phyloP scores from a whole-genome alignment of 2,888 invertebrate genomes.

The Teinopalpus imperialis region DNA sequence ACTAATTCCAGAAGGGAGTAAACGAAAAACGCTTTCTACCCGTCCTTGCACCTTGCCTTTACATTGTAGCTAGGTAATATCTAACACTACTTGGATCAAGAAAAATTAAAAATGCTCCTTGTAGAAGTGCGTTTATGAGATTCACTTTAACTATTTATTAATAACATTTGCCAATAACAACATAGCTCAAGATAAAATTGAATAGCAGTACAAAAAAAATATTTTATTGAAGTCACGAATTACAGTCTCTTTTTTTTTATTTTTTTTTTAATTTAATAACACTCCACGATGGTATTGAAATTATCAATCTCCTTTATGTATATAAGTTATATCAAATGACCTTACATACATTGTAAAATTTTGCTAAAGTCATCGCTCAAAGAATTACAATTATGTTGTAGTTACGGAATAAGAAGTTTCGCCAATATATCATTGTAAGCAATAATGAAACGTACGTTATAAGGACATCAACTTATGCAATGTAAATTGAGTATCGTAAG shows the following conservation, averaged over 20 bases:
- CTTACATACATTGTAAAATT: slow-evolving; percentile 35
- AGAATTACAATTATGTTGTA: slow-evolving; percentile 49
- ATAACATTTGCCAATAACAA: slow-evolving; percentile 39
- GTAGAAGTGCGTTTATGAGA: slow-evolving; percentile 60
- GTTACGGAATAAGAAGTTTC: slow-evolving; percentile 55
- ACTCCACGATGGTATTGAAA: too few relatives aligned
- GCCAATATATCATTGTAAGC: slow-evolving; percentile 71
- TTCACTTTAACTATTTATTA: slow-evolving; percentile 44
- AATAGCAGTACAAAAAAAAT: too few relatives aligned
- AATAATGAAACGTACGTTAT: slow-evolving; percentile 51
- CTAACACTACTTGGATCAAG: slow-evolving; percentile 56
- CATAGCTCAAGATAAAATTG: slow-evolving; percentile 30
- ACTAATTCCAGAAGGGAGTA: slow-evolving; percentile 73
- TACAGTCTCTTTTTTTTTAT: neutral
- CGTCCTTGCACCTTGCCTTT: slow-evolving; percentile 81
- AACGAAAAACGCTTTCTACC: slow-evolving; percentile 77
- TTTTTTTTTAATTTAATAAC: neutral
- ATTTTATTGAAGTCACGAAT: too few relatives aligned
- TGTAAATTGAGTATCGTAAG: too few relatives aligned
- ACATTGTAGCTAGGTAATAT: slow-evolving; percentile 75
- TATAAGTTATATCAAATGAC: slow-evolving; percentile 24
- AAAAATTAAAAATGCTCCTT: slow-evolving; percentile 52
- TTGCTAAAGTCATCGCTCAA: slow-evolving; percentile 59
- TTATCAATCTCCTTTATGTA: too few relatives aligned
- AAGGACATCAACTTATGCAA: slow-evolving; percentile 24